phyloP scores from a whole-genome alignment of 2,113 vertebrate genomes.

The Calidris pygmaea region DNA sequence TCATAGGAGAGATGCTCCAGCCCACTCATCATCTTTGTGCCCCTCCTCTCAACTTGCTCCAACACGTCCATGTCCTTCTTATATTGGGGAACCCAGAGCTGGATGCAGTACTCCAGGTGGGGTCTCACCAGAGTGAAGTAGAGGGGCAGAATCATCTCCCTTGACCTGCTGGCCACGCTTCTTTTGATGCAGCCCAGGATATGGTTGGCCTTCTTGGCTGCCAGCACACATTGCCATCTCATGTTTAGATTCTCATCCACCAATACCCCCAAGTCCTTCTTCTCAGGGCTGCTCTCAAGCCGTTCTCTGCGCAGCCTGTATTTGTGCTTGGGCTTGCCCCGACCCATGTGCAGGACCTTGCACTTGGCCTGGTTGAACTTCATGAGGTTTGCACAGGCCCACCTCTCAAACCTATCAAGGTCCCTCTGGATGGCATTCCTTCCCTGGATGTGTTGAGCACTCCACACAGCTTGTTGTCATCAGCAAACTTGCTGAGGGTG shows the following conservation, averaged over 20 bases:
- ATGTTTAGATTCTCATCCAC: background rate
- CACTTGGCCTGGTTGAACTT: background rate
- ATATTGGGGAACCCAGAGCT: background rate
- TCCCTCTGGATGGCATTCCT: background rate
- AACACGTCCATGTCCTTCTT: background rate
- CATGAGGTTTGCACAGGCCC: background rate
- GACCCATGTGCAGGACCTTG: background rate
- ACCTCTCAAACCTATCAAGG: background rate
- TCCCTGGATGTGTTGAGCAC: background rate
- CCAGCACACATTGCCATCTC: background rate
- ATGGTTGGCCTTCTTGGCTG: background rate
- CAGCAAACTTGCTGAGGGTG: background rate
- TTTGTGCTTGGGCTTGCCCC: background rate
- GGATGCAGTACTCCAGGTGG: background rate
- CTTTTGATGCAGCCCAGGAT: background rate
- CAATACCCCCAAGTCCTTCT: too few relatives aligned
- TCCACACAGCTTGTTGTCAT: background rate
- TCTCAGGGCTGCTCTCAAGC: too few relatives aligned
- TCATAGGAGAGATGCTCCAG: background rate
- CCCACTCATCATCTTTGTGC: background rate
- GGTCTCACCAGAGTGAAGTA: background rate
- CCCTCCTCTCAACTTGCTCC: background rate
- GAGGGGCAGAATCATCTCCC: background rate
- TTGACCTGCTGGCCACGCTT: background rate
- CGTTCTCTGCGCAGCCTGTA: too few relatives aligned